Base-by-base conservation (phyloP, 2,888 invertebrate genomes). In the Atherix ibis region DNA sequence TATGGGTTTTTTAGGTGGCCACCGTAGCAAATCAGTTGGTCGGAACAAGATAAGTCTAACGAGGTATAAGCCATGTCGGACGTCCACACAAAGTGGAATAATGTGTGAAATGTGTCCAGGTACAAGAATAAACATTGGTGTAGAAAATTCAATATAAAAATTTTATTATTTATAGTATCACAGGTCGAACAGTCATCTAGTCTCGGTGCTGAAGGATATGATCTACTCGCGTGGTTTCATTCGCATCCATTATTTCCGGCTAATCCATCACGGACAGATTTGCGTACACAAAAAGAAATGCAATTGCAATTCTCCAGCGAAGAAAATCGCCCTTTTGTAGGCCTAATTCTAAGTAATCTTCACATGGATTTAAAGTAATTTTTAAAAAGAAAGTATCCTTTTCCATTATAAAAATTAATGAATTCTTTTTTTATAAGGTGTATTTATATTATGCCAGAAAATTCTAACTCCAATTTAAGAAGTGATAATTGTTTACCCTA, bases 41-140 rank as follows among this genome's bases (percentile, higher is more conserved):
- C 30, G 37, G 10, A 52, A 57, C 27, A 49, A 50, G 17, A 49
- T 74, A 18, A 53, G 54, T 14, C 62, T 72, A 40, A 55, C 54
- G 18, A 58, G 62, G 36, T 78, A 79, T 49, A 63, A 70, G 12
- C 71, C 75, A 0, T 78, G 77, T 45, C 63, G 65, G 35, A 79
- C 77, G 42, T 65, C 72, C 14, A 66, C 67, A 17, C 71, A 71
- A 34, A 69, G 70, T 34, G 62, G 67, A 5, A 73, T 76, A 35
- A 77, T 77, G 58, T 81, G 81, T 53, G 81, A 82, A 45, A 80
- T 81, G 78, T 79, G 79, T 47, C 78, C 80, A 2, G 72, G 74
- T 73, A 41, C 43, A 40, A 29, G 28, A 9, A 25, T 31, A 31
- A 6, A 8, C 12, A 22, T 22, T 22, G 8, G 8, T 9, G 8